Evolutionary conservation across 2,113 vertebrate genomes (phyloP), one percentile per base, ranked within the genome.

Genomic region (Percopsis transmontana): DNA sequence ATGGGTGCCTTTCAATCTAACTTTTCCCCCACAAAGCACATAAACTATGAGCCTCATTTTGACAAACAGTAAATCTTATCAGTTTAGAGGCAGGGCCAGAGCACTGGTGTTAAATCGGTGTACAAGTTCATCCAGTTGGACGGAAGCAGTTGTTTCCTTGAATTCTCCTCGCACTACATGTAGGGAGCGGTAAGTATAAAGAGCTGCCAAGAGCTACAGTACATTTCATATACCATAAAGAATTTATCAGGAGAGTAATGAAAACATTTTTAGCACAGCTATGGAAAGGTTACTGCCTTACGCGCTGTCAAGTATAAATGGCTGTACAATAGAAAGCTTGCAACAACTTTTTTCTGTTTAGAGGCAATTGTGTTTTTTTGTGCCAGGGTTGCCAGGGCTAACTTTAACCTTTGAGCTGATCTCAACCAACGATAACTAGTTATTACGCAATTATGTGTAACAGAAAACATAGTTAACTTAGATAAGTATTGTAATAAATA

Each of bases 141-240:
- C 20, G 87, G 88, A 91, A 89, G 74, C 85, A 72, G 81, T 86
- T 73, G 83, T 72, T 90, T 91, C 89, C 85, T 88, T 54, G 52
- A 71, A 82, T 80, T 77, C 67, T 77, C 33, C 55, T 65, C 65
- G 2, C 20, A 55, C 41, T 52, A 57, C 12, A 68, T 23, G n/a
- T 8, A 42, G 42, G 44, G 33, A 73, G 68, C 68, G 59, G 15
- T 55, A 70, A 68, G 23, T 66, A 7, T 59, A 24, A 16, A 14
- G 14, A 10, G 0, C 64, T 69, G 74, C 74, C 79, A 80, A 66
- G 53, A 85, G 42, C 72, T 67, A 79, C 71, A 72, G 47, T 64
- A 62, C 42, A 61, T 5, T 33, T 15, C 61, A 42, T 66, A 50
- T 20, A 14, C 66, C 58, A 66, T 10, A 54, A 40, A 42, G 15